A percentile compares a stretch with the other conserved stretches of the same genome.
phyloP scores from a whole-genome alignment of 2,888 invertebrate species.

The Tethea ocularis region DNA sequence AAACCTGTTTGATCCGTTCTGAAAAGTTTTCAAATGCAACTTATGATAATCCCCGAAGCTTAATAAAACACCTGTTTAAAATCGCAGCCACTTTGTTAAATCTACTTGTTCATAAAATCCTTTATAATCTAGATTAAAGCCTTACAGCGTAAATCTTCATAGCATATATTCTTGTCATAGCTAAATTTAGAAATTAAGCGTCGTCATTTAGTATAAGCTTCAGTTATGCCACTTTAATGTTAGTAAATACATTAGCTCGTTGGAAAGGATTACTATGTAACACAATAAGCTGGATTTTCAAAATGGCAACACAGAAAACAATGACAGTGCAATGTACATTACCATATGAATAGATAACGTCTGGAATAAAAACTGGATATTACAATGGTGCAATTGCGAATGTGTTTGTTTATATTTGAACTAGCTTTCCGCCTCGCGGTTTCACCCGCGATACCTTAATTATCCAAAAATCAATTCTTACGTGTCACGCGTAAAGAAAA shows the following conservation, averaged over 20 bases:
- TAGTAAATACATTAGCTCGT: neutral
- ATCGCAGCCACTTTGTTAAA: neutral
- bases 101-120: neutral
- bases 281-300: neutral
- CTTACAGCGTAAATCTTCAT: neutral
- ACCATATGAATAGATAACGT: neutral
- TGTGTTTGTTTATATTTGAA: neutral
- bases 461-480: neutral
- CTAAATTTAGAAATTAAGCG: neutral
- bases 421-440: no score
- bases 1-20: neutral
- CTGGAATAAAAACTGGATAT: neutral
- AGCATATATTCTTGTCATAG: neutral
- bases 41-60: neutral
- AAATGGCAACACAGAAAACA: neutral
- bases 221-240: neutral
- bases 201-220: neutral
- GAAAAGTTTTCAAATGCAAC: neutral
- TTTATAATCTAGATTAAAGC: conserved; percentile 1
- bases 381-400: neutral
- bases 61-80: neutral
- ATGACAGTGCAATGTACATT: neutral
- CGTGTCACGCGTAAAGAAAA: no score
- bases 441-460: no score
- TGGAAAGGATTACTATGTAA: conserved; percentile 1